phyloP scores from a whole-genome alignment of 2,113 vertebrate genomes.

The Carlito syrichta region DNA sequence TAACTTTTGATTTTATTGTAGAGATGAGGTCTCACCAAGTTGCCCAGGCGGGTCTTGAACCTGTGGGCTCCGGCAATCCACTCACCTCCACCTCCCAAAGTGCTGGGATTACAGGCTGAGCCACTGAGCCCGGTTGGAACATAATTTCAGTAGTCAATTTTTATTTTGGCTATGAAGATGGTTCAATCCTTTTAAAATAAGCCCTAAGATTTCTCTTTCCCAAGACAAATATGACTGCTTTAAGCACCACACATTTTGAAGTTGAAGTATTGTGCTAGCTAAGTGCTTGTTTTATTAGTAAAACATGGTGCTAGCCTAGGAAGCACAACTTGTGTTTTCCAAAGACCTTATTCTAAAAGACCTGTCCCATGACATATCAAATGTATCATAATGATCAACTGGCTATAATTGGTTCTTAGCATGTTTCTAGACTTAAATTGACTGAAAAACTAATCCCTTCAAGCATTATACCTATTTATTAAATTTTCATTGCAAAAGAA shows the following conservation, averaged over 20 bases:
- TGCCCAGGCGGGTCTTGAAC: too few relatives aligned
- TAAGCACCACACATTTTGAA: not conserved
- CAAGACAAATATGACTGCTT: not conserved
- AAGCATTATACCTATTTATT: not conserved
- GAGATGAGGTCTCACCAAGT: too few relatives aligned
- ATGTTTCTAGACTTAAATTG: not conserved
- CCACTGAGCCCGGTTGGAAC: too few relatives aligned
- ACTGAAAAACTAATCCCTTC: not conserved
- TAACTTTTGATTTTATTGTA: too few relatives aligned
- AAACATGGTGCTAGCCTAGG: not conserved
- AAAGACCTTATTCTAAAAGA: not conserved
- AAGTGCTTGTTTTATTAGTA: not conserved
- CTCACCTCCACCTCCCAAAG: too few relatives aligned
- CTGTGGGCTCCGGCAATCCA: too few relatives aligned
- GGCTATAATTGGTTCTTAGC: not conserved
- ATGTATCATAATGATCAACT: not conserved
- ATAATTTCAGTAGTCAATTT: not conserved
- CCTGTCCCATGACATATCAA: not conserved
- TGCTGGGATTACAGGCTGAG: too few relatives aligned
- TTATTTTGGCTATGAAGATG: slow-evolving; percentile 9
- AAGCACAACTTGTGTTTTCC: not conserved
- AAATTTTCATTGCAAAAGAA: slow-evolving; percentile 6
- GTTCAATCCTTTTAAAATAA: not conserved
- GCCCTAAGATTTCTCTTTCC: not conserved
- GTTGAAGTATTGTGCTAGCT: not conserved